Percentiles rank a stretch among this genome's conserved stretches.
These are phyloP conservation scores for Rhadinocentrus ornatus DNA, from an alignment of 2,797 vertebrate species.

Conservation along the genomic window DNA sequence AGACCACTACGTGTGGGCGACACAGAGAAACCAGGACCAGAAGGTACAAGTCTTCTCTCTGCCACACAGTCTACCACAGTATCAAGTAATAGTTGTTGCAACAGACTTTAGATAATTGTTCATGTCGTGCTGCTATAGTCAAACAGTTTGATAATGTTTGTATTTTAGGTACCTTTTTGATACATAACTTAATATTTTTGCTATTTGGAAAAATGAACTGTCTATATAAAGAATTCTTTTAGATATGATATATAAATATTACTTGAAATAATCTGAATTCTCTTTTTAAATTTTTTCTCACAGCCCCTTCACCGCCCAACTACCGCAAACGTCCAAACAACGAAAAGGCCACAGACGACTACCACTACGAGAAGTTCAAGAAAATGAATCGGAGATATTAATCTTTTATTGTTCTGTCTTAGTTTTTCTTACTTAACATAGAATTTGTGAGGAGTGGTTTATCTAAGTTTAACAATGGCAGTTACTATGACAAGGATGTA, in stretches of 20 bases:
- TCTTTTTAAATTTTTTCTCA: neutral
- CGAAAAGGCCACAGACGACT: constrained; percentile 97
- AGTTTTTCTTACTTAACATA: neutral
- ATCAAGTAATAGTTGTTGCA: neutral
- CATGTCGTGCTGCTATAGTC: neutral
- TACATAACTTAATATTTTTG: neutral
- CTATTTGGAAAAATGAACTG: neutral
- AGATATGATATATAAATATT: neutral
- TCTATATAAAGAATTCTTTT: neutral
- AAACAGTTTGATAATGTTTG: neutral
- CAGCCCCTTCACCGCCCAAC: constrained; percentile 86
- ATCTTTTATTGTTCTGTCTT: constrained; percentile 29
- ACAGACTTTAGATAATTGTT: neutral
- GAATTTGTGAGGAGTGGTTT: neutral
- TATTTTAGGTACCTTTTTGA: neutral
- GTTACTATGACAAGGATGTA: neutral
- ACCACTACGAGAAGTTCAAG: constrained; percentile 99
- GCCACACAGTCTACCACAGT: neutral
- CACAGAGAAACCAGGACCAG: constrained; percentile 94
- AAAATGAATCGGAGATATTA: constrained; percentile 97
- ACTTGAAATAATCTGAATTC: neutral
- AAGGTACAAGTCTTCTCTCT: constrained; percentile 81
- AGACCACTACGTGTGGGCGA: constrained; percentile 94
- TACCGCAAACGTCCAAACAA: constrained; percentile 94
- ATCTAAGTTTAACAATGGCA: neutral